Percentiles rank a stretch among this genome's conserved stretches.
phyloP scores from a whole-genome alignment of 2,113 vertebrate species.

The Notarius lentiginosus region DNA sequence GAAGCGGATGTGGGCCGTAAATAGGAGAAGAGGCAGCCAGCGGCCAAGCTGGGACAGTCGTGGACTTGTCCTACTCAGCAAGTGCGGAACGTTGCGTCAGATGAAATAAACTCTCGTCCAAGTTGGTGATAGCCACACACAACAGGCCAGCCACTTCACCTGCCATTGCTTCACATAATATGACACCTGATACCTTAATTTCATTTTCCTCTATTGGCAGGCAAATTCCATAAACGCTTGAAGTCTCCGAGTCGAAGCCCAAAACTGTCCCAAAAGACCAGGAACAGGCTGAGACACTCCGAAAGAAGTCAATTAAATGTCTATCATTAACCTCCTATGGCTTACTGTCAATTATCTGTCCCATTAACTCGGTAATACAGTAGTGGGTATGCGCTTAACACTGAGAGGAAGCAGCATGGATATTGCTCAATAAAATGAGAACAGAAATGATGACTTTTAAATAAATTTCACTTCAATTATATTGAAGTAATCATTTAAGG shows the following conservation, averaged over 20 bases:
- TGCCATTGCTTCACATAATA: neutral
- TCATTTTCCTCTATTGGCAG: neutral
- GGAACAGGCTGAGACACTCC: conserved; percentile 60
- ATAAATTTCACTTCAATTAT: conserved; percentile 69
- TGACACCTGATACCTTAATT: neutral
- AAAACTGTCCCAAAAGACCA: conserved; percentile 48
- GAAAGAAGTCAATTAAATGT: conserved; percentile 76
- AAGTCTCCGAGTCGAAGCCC: conserved; percentile 6
- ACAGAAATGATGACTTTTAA: conserved; percentile 68
- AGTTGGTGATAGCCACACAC: conserved; percentile 56
- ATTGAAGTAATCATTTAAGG: conserved; percentile 71
- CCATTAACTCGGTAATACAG: conserved; percentile 79
- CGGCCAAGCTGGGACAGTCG: conserved; percentile 59
- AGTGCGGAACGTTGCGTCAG: conserved; percentile 57
- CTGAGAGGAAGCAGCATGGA: conserved; percentile 62
- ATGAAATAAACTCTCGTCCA: conserved; percentile 69
- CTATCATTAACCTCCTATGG: conserved; percentile 79
- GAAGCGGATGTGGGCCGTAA: conserved; percentile 63
- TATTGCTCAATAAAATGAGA: conserved; percentile 60
- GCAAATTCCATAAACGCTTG: neutral
- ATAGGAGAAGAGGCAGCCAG: conserved; percentile 26
- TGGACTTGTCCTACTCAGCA: conserved; percentile 56
- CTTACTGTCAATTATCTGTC: conserved; percentile 79
- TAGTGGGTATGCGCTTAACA: conserved; percentile 73
- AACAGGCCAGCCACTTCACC: conserved; percentile 19